Percentiles rank a stretch among this genome's conserved stretches.
phyloP scores from a whole-genome alignment of 2,797 vertebrate genomes.

The Hozukius guyotensis region DNA sequence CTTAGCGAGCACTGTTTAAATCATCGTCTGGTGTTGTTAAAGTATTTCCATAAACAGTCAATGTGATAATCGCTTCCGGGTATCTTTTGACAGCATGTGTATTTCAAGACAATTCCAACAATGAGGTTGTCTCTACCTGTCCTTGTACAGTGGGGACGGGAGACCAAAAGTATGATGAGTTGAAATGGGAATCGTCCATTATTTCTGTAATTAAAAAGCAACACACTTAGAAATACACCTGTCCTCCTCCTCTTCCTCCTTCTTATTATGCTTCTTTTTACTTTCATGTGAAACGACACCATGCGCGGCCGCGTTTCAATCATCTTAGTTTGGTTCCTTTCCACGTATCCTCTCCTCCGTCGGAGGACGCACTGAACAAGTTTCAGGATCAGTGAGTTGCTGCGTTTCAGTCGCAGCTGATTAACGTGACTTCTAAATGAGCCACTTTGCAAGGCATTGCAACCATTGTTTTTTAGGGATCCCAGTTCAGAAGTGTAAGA shows the following conservation, averaged over 20 bases:
- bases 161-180: conserved; percentile 99
- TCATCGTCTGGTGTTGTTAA: conserved; percentile 24
- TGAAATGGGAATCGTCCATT: conserved; percentile 99
- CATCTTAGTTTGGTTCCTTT: conserved; percentile 65
- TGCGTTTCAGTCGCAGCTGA: background rate
- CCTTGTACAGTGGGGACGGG: conserved; percentile 97
- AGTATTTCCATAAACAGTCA: conserved; percentile 38
- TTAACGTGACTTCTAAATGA: background rate
- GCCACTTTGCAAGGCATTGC: background rate
- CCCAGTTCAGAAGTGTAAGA: background rate
- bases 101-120: conserved; percentile 82
- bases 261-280: conserved; percentile 19
- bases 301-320: conserved; percentile 51
- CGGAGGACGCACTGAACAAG: background rate
- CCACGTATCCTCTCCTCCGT: conserved; percentile 48
- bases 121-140: conserved; percentile 91
- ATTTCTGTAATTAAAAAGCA: conserved; percentile 89
- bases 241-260: conserved; percentile 54
- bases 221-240: conserved; percentile 83
- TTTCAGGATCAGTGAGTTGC: background rate
- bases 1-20: conserved; percentile 28
- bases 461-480: background rate
- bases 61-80: conserved; percentile 3
- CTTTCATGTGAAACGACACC: conserved; percentile 48
- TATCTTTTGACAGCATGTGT: conserved; percentile 58